Evolutionary conservation across 2,888 invertebrate genomes (phyloP).

Genomic region (Cremastinae sp.): DNA sequence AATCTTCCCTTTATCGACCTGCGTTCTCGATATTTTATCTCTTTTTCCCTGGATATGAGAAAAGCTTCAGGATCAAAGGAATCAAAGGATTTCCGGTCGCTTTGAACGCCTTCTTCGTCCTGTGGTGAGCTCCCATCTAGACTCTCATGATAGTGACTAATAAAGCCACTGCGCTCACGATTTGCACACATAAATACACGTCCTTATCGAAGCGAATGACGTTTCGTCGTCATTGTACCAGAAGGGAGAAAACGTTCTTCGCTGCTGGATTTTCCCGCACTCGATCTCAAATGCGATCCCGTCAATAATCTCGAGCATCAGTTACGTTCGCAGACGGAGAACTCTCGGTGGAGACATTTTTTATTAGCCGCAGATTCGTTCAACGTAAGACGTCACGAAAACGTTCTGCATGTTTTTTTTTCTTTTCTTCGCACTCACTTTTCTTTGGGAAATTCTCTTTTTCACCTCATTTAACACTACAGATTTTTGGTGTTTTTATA

Average conservation of each 20-base stretch:
- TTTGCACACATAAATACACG: background rate
- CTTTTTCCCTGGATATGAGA: constrained; percentile 15
- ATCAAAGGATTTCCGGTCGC: constrained; percentile 43
- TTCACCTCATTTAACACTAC: no score
- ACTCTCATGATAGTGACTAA: constrained; percentile 18
- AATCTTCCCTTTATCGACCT: constrained; percentile 1
- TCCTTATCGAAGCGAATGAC: background rate
- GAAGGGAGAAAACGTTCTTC: constrained; percentile 1
- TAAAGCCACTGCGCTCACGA: background rate
- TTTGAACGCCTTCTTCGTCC: constrained; percentile 15
- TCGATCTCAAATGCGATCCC: constrained; percentile 7
- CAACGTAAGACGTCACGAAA: no score
- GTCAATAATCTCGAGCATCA: constrained; percentile 32
- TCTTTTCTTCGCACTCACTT: no score
- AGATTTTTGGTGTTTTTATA: no score
- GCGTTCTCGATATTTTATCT: constrained; percentile 35
- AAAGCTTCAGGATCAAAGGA: constrained; percentile 41
- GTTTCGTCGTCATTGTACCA: background rate
- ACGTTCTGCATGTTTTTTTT: no score
- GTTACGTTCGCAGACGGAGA: constrained; percentile 8
- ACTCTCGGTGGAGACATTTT: constrained; percentile 20
- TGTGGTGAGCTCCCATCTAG: background rate
- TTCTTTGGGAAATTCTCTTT: no score
- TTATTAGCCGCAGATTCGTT: background rate
- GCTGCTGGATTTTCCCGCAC: constrained; percentile 9